Evolutionary conservation across 2,797 vertebrate genomes (phyloP), one percentile per base, ranked within the genome.

Genomic region (Labeo calbasu): DNA sequence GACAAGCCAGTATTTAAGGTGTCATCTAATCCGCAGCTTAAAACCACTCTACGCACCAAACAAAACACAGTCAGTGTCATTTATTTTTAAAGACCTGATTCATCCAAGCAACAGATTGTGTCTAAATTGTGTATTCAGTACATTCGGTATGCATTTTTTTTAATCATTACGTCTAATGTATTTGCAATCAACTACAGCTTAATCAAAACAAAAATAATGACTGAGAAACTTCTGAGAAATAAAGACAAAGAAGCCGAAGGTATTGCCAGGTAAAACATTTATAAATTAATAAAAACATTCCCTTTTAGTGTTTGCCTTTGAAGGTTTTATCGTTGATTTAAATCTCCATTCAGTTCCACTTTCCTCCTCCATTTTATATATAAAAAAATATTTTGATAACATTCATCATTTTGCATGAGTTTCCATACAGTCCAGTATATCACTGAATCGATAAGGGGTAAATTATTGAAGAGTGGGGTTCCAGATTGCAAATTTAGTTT

Each of bases 281-380:
- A 95, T 95, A 95, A 95, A 95, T 95, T 94, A 96, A 95, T 95
- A 95, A 92, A 95, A 95, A 94, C 93, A 94, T 94, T 95, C 95
- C 95, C 94, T 95, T 95, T 92, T 93, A 93, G 93, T 94, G 93
- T 94, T 94, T 93, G 90, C 81, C 89, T 91, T 90, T 86, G 63
- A 89, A 90, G 87, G 88, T 87, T 87, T 88, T 83, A 88, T 86
- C 86, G 87, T 89, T 90, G 48, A 87, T 87, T 87, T 76, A 81
- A 89, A 83, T 87, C 82, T 70, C 12, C 25, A 69, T 13, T 79
- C 81, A 81, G 80, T 84, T 88, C 86, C 80, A 81, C 63, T n/a
- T 43, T 81, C 59, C 76, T 71, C 76, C 84, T 88, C 86, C 90
- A 89, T 92, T 94, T 89, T 93, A 93, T 94, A 93, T 89, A 93